Percentiles rank a stretch among this genome's conserved stretches.
Conservation (phyloP, 2,888 invertebrate genomes). For the Melolontha melolontha region DNA sequence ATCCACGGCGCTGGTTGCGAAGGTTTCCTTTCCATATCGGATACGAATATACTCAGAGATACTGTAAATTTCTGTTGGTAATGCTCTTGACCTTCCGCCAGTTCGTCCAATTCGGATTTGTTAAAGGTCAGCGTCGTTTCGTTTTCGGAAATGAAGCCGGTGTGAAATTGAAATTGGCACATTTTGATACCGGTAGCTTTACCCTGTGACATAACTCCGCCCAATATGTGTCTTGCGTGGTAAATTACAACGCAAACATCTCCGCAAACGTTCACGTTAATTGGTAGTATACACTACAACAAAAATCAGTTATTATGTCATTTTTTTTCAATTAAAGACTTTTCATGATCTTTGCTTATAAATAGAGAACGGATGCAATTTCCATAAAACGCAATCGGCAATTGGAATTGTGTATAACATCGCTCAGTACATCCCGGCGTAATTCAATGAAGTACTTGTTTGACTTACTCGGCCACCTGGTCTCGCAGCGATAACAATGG, state of each 20-base stretch:
- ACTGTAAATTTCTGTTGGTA: conserved; percentile 78
- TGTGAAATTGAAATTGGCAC: conserved; percentile 89
- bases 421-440: no score
- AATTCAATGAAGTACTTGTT: no score
- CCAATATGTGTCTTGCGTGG: conserved; percentile 89
- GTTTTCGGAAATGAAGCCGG: conserved; percentile 83
- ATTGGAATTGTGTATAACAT: no score
- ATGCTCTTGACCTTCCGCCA: conserved; percentile 75
- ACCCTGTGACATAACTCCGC: conserved; percentile 74
- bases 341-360: neutral
- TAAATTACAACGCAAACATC: conserved; percentile 86
- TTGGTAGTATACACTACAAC: conserved; percentile 69
- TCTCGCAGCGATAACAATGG: no score
- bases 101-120: conserved; percentile 84
- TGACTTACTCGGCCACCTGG: no score
- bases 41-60: conserved; percentile 78
- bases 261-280: conserved; percentile 84
- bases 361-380: no score
- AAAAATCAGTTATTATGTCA: conserved; percentile 5
- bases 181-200: conserved; percentile 87
- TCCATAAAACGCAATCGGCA: no score
- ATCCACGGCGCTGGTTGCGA: conserved; percentile 81
- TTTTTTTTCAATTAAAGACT: neutral
- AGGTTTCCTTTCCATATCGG: conserved; percentile 76
- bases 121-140: conserved; percentile 82